Conservation (phyloP, 1,140 invertebrate species). For the Scylla paramamosain region DNA sequence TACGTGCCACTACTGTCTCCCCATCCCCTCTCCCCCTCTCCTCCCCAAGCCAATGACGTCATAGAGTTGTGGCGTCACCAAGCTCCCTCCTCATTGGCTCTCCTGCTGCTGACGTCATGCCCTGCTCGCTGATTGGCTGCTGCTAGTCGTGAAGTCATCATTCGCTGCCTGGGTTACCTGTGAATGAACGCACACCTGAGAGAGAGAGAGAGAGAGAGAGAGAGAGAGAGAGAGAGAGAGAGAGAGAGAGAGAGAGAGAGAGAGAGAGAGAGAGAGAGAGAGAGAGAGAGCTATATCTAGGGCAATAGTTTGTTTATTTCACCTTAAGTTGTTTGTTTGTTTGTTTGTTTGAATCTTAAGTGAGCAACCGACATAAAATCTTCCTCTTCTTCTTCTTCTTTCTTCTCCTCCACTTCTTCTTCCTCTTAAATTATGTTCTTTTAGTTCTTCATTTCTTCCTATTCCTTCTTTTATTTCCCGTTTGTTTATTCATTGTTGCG, state of each 20-base stretch:
- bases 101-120: too few species aligned
- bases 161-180: background rate
- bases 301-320: too few species aligned
- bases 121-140: background rate
- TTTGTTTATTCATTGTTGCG: background rate
- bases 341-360: too few species aligned
- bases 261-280: too few species aligned
- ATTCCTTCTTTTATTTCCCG: background rate
- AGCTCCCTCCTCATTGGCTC: too few species aligned
- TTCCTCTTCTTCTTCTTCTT: background rate
- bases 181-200: background rate
- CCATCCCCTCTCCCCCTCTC: too few species aligned
- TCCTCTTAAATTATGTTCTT: background rate
- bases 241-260: conserved; percentile 4
- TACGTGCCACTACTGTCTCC: too few species aligned
- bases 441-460: background rate
- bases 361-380: background rate
- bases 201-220: conserved; percentile 47
- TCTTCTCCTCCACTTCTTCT: background rate
- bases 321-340: too few species aligned
- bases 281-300: too few species aligned
- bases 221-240: conserved; percentile 39
- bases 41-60: background rate
- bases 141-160: background rate
- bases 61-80: background rate